Conservation (phyloP, 2,113 vertebrate genomes). For the Chloropsis hardwickii region DNA sequence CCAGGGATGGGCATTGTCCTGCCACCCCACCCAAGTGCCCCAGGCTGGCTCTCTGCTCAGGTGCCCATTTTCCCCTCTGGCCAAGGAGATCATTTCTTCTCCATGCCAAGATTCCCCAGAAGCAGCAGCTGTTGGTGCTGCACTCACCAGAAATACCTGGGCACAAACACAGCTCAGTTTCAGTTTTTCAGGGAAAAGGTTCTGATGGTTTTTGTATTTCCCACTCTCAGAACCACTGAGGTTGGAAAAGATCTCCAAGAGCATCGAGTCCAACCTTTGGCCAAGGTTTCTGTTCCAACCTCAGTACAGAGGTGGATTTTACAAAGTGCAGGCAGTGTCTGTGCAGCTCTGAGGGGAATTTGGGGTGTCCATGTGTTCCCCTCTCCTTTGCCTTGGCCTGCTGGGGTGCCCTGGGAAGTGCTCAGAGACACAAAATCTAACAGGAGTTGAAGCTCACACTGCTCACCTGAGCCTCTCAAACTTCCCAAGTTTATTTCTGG, state of each 20-base stretch:
- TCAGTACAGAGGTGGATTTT: not conserved
- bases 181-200: not conserved
- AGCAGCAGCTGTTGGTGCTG: not conserved
- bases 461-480: not conserved
- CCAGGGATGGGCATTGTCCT: not conserved
- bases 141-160: not conserved
- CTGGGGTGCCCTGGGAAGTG: not conserved
- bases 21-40: not conserved
- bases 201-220: rapidly evolving
- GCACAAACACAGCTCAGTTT: rapidly evolving
- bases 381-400: not conserved
- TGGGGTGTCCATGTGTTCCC: not conserved
- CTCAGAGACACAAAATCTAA: not conserved
- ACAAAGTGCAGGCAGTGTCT: rapidly evolving
- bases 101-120: not conserved
- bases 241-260: not conserved
- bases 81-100: not conserved
- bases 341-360: not conserved
- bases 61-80: not conserved
- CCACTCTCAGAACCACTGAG: not conserved
- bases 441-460: rapidly evolving
- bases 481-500: not conserved
- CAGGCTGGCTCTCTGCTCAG: not conserved
- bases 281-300: not conserved
- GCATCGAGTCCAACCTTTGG: rapidly evolving